phyloP scores from a whole-genome alignment of 2,797 vertebrate species.

The Rhynchotus rufescens region DNA sequence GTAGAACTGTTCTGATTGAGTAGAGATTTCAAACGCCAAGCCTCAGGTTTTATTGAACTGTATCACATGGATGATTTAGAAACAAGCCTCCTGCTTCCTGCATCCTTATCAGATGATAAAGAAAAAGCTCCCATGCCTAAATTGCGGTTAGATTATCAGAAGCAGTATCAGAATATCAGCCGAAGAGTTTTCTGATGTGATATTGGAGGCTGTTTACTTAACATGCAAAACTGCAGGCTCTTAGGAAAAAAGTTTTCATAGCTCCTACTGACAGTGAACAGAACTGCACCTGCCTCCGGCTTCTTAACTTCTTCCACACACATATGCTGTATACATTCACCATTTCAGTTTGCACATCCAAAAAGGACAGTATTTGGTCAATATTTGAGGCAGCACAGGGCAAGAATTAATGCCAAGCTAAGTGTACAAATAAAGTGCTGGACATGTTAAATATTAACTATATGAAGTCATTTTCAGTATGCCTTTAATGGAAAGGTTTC shows the following conservation, averaged over 20 bases:
- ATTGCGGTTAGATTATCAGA: neutral
- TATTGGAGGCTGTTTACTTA: neutral
- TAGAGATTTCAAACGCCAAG: neutral
- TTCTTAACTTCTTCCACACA: neutral
- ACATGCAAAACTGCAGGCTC: neutral
- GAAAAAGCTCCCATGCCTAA: neutral
- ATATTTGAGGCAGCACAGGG: neutral
- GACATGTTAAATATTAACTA: neutral
- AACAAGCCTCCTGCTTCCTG: neutral
- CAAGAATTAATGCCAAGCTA: neutral
- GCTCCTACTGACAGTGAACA: neutral
- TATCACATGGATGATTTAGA: neutral
- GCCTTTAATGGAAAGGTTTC: neutral
- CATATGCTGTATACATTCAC: neutral
- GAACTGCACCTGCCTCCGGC: neutral
- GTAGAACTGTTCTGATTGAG: neutral
- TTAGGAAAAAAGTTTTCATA: neutral
- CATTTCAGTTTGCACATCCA: neutral
- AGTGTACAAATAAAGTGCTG: neutral
- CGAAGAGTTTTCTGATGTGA: neutral
- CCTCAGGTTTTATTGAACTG: neutral
- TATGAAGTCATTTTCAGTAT: neutral
- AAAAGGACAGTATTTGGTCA: neutral
- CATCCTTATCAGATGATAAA: neutral
- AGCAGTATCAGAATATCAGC: neutral